These are phyloP conservation scores for Pygmarrhopalites habei DNA, from an alignment of 1,140 invertebrate species.

Conservation along the genomic window DNA sequence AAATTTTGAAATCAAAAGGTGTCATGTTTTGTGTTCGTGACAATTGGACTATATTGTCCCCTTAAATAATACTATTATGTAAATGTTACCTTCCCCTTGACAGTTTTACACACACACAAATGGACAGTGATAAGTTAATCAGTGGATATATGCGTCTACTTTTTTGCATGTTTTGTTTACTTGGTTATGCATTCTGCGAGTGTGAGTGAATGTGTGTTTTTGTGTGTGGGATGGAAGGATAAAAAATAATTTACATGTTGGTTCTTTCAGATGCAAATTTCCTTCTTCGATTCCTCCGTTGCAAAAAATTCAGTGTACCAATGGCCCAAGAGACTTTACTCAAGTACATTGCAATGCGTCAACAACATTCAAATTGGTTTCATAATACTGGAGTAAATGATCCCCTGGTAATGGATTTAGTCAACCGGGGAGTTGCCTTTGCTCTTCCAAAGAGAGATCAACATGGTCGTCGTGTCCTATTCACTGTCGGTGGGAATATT, in stretches of 20 bases:
- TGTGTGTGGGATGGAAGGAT: too few species aligned
- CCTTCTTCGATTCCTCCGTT: conserved; percentile 68
- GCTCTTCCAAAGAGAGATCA: conserved; percentile 68
- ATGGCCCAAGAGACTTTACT: conserved; percentile 73
- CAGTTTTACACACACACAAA: too few species aligned
- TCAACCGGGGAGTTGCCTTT: conserved; percentile 67
- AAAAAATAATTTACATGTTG: background rate
- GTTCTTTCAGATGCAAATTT: conserved; percentile 59
- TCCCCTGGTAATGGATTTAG: conserved; percentile 52
- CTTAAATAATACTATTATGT: too few species aligned
- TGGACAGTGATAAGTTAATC: too few species aligned
- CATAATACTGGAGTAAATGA: conserved; percentile 63
- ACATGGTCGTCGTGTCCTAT: conserved; percentile 64
- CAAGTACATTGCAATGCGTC: conserved; percentile 69
- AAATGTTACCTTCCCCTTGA: too few species aligned
- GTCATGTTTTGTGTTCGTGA: too few species aligned
- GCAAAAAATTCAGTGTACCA: conserved; percentile 73
- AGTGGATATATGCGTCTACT: too few species aligned
- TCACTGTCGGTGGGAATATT: conserved; percentile 71
- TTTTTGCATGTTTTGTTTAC: too few species aligned
- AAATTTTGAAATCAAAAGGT: too few species aligned
- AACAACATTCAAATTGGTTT: conserved; percentile 53
- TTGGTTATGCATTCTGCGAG: too few species aligned
- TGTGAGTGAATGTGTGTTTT: too few species aligned
- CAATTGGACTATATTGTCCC: too few species aligned